Percentiles rank a stretch among this genome's conserved stretches.
phyloP scores from a whole-genome alignment of 2,113 vertebrate species.

The Tragulus kanchil region DNA sequence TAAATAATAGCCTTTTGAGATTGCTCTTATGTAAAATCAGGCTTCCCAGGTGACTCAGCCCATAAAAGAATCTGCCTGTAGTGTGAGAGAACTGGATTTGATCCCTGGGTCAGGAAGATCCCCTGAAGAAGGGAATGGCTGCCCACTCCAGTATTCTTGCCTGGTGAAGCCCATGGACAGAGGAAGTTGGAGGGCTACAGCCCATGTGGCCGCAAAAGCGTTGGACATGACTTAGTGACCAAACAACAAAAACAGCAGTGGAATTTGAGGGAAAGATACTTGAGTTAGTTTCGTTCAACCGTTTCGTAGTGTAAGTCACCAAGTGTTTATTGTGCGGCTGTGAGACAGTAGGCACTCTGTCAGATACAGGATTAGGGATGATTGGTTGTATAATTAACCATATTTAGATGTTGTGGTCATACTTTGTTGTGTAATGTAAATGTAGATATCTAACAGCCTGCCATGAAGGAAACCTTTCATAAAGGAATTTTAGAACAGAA shows the following conservation, averaged over 20 bases:
- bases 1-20: background rate
- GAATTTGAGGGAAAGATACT: background rate
- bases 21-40: background rate
- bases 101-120: background rate
- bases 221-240: background rate
- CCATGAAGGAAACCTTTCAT: background rate
- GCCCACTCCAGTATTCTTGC: background rate
- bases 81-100: background rate
- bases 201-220: background rate
- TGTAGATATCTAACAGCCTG: background rate
- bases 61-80: background rate
- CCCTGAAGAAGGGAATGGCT: background rate
- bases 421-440: background rate
- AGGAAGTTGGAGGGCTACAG: background rate
- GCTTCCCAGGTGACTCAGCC: background rate
- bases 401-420: background rate
- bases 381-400: background rate
- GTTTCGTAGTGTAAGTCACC: background rate
- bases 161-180: background rate
- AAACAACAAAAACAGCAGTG: background rate
- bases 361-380: background rate
- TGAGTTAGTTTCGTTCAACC: conserved; percentile 21
- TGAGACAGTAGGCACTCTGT: background rate
- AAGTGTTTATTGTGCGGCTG: background rate
- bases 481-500: conserved; percentile 26